Conservation (phyloP, 2,888 invertebrate genomes). For the Craniophora ligustri region DNA sequence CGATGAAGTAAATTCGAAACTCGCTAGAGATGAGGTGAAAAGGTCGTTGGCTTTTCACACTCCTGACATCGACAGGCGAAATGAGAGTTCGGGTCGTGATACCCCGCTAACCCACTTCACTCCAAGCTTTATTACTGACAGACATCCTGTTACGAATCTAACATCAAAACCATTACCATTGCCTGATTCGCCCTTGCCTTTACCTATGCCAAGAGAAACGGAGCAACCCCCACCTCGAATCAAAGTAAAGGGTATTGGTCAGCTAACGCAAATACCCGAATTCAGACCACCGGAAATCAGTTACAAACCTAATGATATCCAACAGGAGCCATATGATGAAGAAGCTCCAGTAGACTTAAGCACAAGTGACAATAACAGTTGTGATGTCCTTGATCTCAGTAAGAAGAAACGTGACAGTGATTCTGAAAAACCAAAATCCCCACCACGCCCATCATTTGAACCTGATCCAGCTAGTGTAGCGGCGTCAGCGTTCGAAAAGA, state of each 20-base stretch:
- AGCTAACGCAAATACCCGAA: conserved; percentile 88
- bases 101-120: conserved; percentile 83
- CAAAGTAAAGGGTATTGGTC: conserved; percentile 90
- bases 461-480: conserved; percentile 75
- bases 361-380: conserved; percentile 86
- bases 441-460: conserved; percentile 84
- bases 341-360: conserved; percentile 92
- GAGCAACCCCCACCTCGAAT: conserved; percentile 83
- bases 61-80: conserved; percentile 83
- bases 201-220: conserved; percentile 69
- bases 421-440: conserved; percentile 72
- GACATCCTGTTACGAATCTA: conserved; percentile 80
- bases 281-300: conserved; percentile 76
- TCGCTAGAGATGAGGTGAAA: conserved; percentile 87
- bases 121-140: conserved; percentile 80
- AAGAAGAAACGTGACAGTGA: conserved; percentile 90
- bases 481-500: conserved; percentile 85
- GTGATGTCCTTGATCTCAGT: conserved; percentile 94
- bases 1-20: conserved; percentile 90
- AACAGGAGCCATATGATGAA: conserved; percentile 80
- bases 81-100: conserved; percentile 76
- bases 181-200: conserved; percentile 72
- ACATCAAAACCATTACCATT: conserved; percentile 69
- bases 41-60: conserved; percentile 88
- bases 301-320: conserved; percentile 73